Percentiles rank a stretch among this genome's conserved stretches.
These are phyloP conservation scores for Artemisiospiza belli DNA, from an alignment of 2,113 vertebrate species.

Conservation along the genomic window DNA sequence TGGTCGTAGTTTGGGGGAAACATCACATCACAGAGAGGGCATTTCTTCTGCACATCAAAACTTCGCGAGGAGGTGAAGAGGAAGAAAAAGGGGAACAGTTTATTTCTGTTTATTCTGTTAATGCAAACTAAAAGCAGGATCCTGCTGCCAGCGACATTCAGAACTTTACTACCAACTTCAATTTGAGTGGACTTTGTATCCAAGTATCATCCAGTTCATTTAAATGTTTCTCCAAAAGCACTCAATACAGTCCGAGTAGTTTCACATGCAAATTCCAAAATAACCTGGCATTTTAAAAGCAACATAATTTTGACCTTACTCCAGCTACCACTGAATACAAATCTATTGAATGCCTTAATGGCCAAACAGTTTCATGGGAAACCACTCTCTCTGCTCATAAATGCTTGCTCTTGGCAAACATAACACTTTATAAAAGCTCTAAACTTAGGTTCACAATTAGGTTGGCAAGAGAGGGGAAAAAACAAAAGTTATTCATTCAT, in stretches of 20 bases:
- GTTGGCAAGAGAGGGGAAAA: neutral
- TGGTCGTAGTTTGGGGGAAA: constrained; percentile 98
- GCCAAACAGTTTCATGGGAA: constrained; percentile 25
- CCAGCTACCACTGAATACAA: constrained; percentile 14
- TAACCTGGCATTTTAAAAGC: neutral
- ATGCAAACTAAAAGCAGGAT: neutral
- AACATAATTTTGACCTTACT: constrained; percentile 6
- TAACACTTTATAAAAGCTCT: constrained; percentile 53
- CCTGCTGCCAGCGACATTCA: rapidly evolving
- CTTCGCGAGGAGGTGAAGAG: constrained; percentile 26
- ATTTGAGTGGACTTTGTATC: neutral
- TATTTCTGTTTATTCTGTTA: neutral
- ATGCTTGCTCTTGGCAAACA: constrained; percentile 37
- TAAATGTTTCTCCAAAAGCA: neutral
- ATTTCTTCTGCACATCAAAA: constrained; percentile 91
- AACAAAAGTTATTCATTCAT: neutral
- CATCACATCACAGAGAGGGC: constrained; percentile 93
- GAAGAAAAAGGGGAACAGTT: neutral
- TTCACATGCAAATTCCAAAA: neutral
- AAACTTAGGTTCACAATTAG: constrained; percentile 45
- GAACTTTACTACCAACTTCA: neutral
- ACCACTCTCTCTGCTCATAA: constrained; percentile 40
- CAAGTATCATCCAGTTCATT: neutral
- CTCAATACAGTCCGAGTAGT: neutral
- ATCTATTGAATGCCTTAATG: constrained; percentile 4